Evolutionary conservation across 2,797 vertebrate genomes (phyloP), one percentile per base, ranked within the genome.

Genomic region (Luscinia megarhynchos): DNA sequence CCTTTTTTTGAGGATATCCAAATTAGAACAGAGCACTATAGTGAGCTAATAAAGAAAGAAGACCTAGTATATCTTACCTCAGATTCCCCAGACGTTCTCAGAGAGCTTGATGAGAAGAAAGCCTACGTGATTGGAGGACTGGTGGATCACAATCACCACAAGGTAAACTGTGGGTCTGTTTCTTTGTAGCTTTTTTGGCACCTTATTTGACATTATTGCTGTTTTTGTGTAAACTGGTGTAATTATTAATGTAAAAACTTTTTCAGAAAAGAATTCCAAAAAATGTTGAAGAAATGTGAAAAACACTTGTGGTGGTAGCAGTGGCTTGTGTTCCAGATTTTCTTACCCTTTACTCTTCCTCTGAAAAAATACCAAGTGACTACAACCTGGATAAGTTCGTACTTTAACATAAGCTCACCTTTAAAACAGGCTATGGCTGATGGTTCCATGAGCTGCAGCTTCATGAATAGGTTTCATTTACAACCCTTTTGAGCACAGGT

Each of bases 81-180:
- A 8, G 99, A 99, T 97, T 99, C 99, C 14, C 99, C 99, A 26
- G 99, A 99, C 1, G 30, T 99, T 30, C 98, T 99, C 76, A 97
- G 97, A 40, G 98, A 99, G 88, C 97, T 99, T 74, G 99, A 99
- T 95, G 98, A 98, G 61, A 97, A 97, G 59, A 99, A 99, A 96
- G 99, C 99, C 32, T 99, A 99, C 16, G 98, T 99, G 67, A 99
- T 99, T 8, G 99, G 99, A 94, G 99, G 99, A n/a, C 97, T 99
- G 57, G 99, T 99, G 84, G 99, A 99, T 97, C 99, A 99, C 97
- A 99, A 99, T 96, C 99, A 99, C 92, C 98, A 99, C 87, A 99
- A 99, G 99, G 99, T 99, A 97, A 64, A 53, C 8, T 8, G 48
- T 6, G 64, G 15, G 29, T 76, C 24, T 9, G 2, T 55, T 77